A percentile compares a stretch with the other conserved stretches of the same genome.
phyloP scores from a whole-genome alignment of 2,113 vertebrate species.

The Panthera leo region DNA sequence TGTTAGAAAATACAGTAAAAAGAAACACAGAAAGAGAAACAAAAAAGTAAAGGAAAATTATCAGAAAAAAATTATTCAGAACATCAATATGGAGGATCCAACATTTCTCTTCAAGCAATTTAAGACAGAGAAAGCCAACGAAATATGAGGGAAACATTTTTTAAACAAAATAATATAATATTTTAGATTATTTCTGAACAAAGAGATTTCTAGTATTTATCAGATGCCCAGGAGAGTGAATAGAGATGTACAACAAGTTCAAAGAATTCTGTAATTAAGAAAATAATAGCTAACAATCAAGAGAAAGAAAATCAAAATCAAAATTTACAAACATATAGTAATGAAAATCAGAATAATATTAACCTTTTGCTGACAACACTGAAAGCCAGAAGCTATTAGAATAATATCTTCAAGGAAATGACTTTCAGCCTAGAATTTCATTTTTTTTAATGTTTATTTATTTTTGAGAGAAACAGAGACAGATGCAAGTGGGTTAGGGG shows the following conservation, averaged over 20 bases:
- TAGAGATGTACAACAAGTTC: background rate
- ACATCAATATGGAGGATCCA: background rate
- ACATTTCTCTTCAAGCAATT: background rate
- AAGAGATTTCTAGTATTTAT: background rate
- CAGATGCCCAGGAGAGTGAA: background rate
- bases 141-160: background rate
- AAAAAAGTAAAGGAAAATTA: background rate
- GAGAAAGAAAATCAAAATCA: background rate
- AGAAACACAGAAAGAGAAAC: background rate
- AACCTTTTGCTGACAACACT: background rate
- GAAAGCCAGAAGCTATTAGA: background rate
- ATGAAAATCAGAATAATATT: background rate
- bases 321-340: background rate
- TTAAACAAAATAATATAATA: background rate
- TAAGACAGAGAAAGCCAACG: background rate
- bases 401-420: background rate
- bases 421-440: background rate
- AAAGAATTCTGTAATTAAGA: background rate
- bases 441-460: background rate
- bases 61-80: background rate
- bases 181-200: background rate
- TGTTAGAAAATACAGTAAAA: background rate
- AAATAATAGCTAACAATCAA: background rate
- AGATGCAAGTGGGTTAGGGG: too few relatives aligned
- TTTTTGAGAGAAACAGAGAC: too few relatives aligned